Base-by-base conservation (phyloP, 35 echinoderm and acorn worm species). In the Strongylocentrotus purpuratus region DNA sequence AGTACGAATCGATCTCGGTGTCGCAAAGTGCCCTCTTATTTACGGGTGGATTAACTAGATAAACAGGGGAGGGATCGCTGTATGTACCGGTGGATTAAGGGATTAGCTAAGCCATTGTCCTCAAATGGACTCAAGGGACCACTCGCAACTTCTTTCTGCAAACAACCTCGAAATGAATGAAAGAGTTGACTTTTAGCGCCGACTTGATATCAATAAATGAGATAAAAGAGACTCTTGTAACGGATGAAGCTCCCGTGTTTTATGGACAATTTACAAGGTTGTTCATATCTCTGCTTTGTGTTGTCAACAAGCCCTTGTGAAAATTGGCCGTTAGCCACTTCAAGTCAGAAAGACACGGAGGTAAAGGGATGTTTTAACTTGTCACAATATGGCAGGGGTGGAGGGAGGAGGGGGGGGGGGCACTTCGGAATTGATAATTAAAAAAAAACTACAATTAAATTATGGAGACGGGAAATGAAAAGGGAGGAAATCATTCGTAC, bases 21-120 rank as follows among this genome's bases (percentile, higher is more conserved):
- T 88, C 86, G 86, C 86, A 88, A 88, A 88, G 86, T 88, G 86
- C 31, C 41, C 15, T 33, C 86, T 88, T 46, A 88, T 88, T 88
- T 46, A 88, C 86, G 32, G 86, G 32, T 88, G 86, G 86, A 88
- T 88, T 88, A 88, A 88, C 86, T 88, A 88, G 86, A 88, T 88
- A 88, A 88, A 88, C 86, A 88, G n/a, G 86, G 86, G 9, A 0
- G 60, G 86, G 86, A 88, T 88, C 86, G 86, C 86, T 25, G 31
- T 88, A 46, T 88, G 41, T 88, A 46, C 86, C 4, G 86, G 86
- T 88, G 86, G 86, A 88, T 88, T 88, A 88, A 88, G 86, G 86
- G 86, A 88, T 88, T 88, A 88, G 86, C 86, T 88, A 88, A 88
- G 86, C 86, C 86, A 88, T 88, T 88, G 86, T 88, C 86, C 86